Base-by-base conservation (phyloP, 2,888 invertebrate species). In the Pristionchus entomophagus region DNA sequence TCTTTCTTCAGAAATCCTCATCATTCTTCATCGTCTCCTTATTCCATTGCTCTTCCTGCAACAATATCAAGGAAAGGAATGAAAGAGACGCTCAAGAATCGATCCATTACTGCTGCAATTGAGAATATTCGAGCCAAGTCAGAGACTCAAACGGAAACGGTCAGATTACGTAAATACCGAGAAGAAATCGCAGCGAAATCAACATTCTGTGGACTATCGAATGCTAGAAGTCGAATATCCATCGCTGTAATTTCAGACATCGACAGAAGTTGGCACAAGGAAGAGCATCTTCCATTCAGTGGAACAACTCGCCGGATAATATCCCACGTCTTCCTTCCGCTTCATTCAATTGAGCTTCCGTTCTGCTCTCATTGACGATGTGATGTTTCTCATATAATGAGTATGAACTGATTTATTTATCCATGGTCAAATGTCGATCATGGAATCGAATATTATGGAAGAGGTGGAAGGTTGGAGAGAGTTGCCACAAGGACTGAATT, bases 221-320 rank as follows among this genome's bases (percentile, higher is more conserved):
- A 29, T 73, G 38, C 35, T 38, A 22, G 19, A n/a, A 38, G 49
- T 1, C 62, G 32, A 32, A 62, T 22, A 45, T 45, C 45, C 6
- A 10, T 45, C 45, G 45, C n/a, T n/a, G 14, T 14, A 14, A 65
- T 35, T 65, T n/a, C 45, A 73, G 73, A 8, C 22, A 12, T 14
- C 73, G 22, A 32, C 41, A 8, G 78, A 80, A 26, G 78, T 22
- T 2, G 51, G 29, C 8, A 38, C 51, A 51, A 29, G 38, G 19
- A 80, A 80, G 45, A 82, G 82, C 19, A 82, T 82, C 56, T 82
- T 82, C 82, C 82, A 82, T 59, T 82, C 82, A n/a, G 82, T 82
- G n/a, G 82, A 82, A 41, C 82, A 82, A 59, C 41, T 82, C 2
- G 82, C 80, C 8, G 32, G 80, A 51, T 80, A 19, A 80, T 65